Conservation (phyloP, 2,888 invertebrate species). For the Eupithecia insigniata region DNA sequence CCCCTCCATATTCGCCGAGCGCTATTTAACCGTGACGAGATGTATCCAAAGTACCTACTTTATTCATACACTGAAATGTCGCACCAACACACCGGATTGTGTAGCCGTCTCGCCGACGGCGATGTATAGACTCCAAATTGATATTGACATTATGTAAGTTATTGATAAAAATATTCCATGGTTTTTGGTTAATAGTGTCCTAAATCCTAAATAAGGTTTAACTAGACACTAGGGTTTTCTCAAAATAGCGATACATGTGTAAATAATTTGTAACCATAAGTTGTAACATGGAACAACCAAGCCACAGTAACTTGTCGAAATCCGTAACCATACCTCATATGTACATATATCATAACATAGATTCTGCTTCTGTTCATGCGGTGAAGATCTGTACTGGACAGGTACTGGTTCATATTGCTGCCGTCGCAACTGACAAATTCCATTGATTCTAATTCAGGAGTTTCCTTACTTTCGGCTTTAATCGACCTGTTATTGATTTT, state of each 20-base stretch:
- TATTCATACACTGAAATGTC: no score
- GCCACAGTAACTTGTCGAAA: neutral
- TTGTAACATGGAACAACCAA: neutral
- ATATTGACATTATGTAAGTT: no score
- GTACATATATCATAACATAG: neutral
- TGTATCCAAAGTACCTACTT: no score
- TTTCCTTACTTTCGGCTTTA: neutral
- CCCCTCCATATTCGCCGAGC: no score
- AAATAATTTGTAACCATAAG: no score
- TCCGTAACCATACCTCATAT: neutral
- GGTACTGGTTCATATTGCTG: neutral
- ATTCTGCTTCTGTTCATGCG: neutral
- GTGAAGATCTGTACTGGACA: neutral
- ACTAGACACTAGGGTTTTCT: no score
- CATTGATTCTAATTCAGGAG: neutral
- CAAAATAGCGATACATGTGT: no score
- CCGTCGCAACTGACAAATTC: neutral
- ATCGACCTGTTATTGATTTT: slow-evolving; percentile 10
- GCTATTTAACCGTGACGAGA: no score
- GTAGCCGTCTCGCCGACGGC: neutral
- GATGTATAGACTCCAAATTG: neutral
- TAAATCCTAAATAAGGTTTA: no score
- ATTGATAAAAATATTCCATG: no score
- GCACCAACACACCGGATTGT: neutral
- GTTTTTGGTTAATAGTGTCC: no score